Conservation (phyloP, 1,140 invertebrate genomes). For the Lepidurus apus region DNA sequence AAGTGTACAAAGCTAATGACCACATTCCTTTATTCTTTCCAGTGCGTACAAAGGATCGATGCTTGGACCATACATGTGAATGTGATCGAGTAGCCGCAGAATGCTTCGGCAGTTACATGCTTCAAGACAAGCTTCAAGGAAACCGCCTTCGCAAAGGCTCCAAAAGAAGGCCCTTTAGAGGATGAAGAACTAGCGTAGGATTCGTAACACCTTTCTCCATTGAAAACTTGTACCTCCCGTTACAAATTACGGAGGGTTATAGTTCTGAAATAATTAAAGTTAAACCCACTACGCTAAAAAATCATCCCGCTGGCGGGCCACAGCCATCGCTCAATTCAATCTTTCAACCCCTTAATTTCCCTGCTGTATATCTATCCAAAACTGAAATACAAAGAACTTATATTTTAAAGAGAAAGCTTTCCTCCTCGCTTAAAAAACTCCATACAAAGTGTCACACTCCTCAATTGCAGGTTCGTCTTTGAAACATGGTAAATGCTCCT, state of each 20-base stretch:
- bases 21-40: neutral
- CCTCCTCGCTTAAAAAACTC: neutral
- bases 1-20: neutral
- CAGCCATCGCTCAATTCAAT: slow-evolving; percentile 21
- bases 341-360: neutral
- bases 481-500: neutral
- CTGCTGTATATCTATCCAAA: slow-evolving; percentile 1
- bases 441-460: neutral
- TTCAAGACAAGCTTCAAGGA: slow-evolving; percentile 29
- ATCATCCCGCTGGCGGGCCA: slow-evolving; percentile 16
- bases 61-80: slow-evolving; percentile 32
- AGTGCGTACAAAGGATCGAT: slow-evolving; percentile 31
- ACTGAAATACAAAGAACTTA: neutral
- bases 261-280: neutral
- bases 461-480: too few relatives aligned
- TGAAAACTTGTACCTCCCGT: neutral
- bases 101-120: slow-evolving; percentile 33
- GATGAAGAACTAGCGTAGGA: neutral
- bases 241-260: neutral
- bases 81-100: slow-evolving; percentile 30
- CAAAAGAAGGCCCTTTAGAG: neutral
- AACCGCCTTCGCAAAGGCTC: slow-evolving; percentile 30
- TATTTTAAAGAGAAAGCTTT: neutral
- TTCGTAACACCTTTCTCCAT: neutral
- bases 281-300: neutral